These are phyloP conservation scores for Macaria liturata DNA, from an alignment of 2,888 invertebrate genomes.

Conservation along the genomic window DNA sequence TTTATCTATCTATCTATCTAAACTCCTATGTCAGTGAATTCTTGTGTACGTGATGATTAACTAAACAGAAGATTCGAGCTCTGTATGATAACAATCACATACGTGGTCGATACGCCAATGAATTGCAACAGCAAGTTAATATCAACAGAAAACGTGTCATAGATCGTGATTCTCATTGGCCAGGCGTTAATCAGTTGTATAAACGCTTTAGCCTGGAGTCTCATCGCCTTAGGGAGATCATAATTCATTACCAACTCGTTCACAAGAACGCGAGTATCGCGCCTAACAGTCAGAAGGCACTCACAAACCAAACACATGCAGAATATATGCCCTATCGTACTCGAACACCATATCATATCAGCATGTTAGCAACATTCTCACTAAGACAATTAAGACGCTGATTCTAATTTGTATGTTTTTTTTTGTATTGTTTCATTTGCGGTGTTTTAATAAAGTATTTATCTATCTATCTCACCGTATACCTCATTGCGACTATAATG, in stretches of 20 bases:
- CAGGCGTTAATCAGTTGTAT: conserved; percentile 60
- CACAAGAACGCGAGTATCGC: conserved; percentile 51
- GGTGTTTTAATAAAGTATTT: too few relatives aligned
- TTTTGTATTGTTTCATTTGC: too few relatives aligned
- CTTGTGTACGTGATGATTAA: too few relatives aligned
- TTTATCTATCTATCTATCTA: too few relatives aligned
- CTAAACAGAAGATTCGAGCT: conserved; percentile 51
- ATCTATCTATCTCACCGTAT: too few relatives aligned
- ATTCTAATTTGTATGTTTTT: too few relatives aligned
- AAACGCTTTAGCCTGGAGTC: conserved; percentile 62
- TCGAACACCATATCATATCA: too few relatives aligned
- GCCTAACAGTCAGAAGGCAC: conserved; percentile 45
- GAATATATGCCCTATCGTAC: too few relatives aligned
- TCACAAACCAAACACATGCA: conserved; percentile 53
- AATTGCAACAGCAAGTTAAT: conserved; percentile 64
- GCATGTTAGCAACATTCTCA: too few relatives aligned
- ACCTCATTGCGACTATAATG: conserved; percentile 41
- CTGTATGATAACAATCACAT: conserved; percentile 66
- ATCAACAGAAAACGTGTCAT: conserved; percentile 64
- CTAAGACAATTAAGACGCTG: too few relatives aligned
- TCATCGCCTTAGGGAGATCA: conserved; percentile 53
- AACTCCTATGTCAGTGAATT: too few relatives aligned
- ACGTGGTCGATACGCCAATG: conserved; percentile 64
- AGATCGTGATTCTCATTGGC: conserved; percentile 53
- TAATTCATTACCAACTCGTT: conserved; percentile 66